A percentile compares a stretch with the other conserved stretches of the same genome.
Conservation (phyloP, 2,888 invertebrate genomes). For the Zelleria hepariella region DNA sequence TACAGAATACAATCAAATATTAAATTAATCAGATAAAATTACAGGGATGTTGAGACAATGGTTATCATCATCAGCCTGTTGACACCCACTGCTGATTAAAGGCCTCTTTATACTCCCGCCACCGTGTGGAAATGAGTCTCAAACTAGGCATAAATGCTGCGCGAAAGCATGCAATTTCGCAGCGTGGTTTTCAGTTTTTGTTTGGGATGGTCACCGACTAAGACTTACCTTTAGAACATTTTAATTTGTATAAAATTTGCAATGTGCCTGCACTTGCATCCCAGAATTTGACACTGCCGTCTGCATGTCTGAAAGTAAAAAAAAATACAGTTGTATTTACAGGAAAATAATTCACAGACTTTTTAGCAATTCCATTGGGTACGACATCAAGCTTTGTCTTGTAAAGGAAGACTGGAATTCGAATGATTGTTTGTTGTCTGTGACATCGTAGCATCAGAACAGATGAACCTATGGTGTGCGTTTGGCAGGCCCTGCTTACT, state of each 20-base stretch:
- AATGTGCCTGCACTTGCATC: conserved; percentile 97
- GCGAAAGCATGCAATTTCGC: no score
- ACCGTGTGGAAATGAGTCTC: no score
- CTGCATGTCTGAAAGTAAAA: conserved; percentile 85
- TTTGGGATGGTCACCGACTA: neutral
- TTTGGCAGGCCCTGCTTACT: conserved; percentile 17
- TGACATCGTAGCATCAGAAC: neutral
- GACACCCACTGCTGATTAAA: no score
- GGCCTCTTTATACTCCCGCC: no score
- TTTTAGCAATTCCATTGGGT: no score
- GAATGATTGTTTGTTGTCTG: neutral
- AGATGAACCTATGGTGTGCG: neutral
- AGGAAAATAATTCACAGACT: no score
- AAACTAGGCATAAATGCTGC: no score
- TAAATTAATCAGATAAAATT: no score
- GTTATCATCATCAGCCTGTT: no score
- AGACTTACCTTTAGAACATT: conserved; percentile 85
- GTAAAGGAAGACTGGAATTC: neutral
- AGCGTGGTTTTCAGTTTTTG: no score
- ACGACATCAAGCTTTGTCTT: neutral
- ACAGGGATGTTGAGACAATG: no score
- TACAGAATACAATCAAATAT: no score
- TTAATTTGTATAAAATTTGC: conserved; percentile 97
- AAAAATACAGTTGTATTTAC: conserved; percentile 5
- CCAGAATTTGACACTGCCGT: conserved; percentile 99